Evolutionary conservation across 2,797 vertebrate genomes (phyloP).

Genomic region (Pitangus sulphuratus): DNA sequence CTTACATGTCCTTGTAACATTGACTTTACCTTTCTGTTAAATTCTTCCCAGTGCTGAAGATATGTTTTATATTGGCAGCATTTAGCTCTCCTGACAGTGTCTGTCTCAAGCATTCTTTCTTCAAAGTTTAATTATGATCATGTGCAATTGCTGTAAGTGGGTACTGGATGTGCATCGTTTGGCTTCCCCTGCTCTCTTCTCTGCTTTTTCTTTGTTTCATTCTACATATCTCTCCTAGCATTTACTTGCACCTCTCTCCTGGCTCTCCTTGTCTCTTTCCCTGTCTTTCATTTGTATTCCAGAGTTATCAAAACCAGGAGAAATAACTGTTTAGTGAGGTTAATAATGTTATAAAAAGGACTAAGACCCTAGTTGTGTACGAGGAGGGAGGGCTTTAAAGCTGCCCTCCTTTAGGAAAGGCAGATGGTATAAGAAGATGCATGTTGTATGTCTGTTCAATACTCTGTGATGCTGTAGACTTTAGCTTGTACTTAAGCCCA

Average conservation of each 20-base stretch:
- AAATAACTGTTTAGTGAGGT: constrained; percentile 12
- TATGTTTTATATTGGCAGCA: neutral
- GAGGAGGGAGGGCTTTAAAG: neutral
- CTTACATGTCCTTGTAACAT: neutral
- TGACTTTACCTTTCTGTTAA: neutral
- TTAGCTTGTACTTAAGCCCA: neutral
- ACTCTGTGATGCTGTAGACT: neutral
- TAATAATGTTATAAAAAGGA: constrained; percentile 2
- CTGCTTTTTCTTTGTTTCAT: neutral
- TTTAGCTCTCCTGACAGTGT: neutral
- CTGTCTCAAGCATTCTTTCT: neutral
- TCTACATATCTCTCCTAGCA: neutral
- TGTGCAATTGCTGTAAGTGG: neutral
- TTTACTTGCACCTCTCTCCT: neutral
- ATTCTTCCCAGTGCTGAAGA: neutral
- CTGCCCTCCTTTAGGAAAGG: neutral
- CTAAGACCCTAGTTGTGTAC: neutral
- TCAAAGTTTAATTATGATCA: neutral
- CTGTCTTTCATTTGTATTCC: constrained; percentile 26
- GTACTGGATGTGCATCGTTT: neutral
- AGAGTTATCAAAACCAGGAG: neutral
- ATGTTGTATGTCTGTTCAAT: neutral
- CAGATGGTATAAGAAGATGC: neutral
- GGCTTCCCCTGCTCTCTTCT: neutral
- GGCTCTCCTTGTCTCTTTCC: neutral